These are phyloP conservation scores for Elmis aenea DNA, from an alignment of 2,888 invertebrate genomes.

Conservation along the genomic window DNA sequence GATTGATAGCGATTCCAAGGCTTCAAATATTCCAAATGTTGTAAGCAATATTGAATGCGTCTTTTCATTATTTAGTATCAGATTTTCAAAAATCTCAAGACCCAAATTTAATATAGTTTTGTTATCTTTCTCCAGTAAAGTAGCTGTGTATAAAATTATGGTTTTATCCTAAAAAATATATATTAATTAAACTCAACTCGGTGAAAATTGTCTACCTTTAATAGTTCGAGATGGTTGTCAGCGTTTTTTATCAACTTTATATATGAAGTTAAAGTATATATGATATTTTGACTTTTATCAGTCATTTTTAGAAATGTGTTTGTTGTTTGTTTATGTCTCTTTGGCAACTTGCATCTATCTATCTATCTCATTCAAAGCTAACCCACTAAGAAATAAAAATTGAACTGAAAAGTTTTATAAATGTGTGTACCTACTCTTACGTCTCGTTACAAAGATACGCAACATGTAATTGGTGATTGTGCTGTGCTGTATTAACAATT, in stretches of 20 bases:
- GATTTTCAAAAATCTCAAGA: slow-evolving; percentile 32
- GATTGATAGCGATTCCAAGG: slow-evolving; percentile 31
- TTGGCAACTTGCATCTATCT: too few species aligned
- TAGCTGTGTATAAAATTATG: slow-evolving; percentile 29
- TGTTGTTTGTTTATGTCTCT: too few species aligned
- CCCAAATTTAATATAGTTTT: slow-evolving; percentile 23
- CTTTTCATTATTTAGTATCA: slow-evolving; percentile 26
- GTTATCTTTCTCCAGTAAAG: slow-evolving; percentile 27
- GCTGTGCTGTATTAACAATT: too few species aligned
- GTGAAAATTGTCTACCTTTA: slow-evolving; percentile 12
- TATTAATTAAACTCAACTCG: not conserved
- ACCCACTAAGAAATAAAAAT: too few species aligned
- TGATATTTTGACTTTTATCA: too few species aligned
- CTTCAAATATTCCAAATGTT: slow-evolving; percentile 34
- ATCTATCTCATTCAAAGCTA: too few species aligned
- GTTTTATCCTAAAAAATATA: slow-evolving; percentile 29
- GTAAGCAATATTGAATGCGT: slow-evolving; percentile 23
- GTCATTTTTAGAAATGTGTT: too few species aligned
- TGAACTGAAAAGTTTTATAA: too few species aligned
- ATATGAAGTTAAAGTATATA: slow-evolving; percentile 14
- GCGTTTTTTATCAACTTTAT: slow-evolving; percentile 12
- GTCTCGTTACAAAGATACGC: too few species aligned
- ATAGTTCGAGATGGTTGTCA: slow-evolving; percentile 12
- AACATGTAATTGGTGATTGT: too few species aligned
- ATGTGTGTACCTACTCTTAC: too few species aligned